Percentiles rank a stretch among this genome's conserved stretches.
Conservation (phyloP, 2,888 invertebrate genomes). For the Lacanobia oleracea region DNA sequence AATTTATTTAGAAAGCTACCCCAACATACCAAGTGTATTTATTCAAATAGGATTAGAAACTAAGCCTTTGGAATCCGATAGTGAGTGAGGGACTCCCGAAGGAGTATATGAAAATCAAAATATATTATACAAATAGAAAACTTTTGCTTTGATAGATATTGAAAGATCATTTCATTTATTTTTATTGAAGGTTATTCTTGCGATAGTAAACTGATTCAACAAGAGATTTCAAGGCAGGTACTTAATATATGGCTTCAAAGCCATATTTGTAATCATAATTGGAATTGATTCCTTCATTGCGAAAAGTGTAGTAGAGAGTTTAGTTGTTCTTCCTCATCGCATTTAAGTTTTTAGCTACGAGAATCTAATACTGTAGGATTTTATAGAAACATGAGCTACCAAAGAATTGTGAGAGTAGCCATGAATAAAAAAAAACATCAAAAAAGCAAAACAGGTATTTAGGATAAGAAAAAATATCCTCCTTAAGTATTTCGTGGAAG, state of each 20-base stretch:
- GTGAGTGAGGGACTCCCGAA: slow-evolving; percentile 24
- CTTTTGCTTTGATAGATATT: slow-evolving; percentile 35
- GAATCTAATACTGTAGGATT: neutral
- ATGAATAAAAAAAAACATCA: neutral
- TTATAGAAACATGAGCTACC: neutral
- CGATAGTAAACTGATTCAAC: slow-evolving; percentile 36
- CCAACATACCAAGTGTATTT: slow-evolving; percentile 28
- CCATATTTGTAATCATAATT: slow-evolving; percentile 18
- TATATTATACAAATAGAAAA: slow-evolving; percentile 38
- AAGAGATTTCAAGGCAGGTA: slow-evolving; percentile 10
- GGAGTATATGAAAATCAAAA: slow-evolving; percentile 25
- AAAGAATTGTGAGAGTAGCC: too few relatives aligned
- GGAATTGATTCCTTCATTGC: neutral
- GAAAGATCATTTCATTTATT: slow-evolving; percentile 36
- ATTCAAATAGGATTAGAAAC: slow-evolving; percentile 55
- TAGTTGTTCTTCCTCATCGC: neutral
- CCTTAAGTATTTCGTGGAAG: neutral
- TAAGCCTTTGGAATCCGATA: slow-evolving; percentile 42
- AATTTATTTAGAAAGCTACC: slow-evolving; percentile 2
- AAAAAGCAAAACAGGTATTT: neutral
- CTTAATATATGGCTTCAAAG: neutral
- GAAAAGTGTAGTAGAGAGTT: neutral
- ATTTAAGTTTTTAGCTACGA: neutral
- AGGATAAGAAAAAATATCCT: neutral
- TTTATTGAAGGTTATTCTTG: slow-evolving; percentile 33